These are phyloP conservation scores for Forficula auricularia DNA, from an alignment of 1,140 invertebrate species.

Conservation along the genomic window DNA sequence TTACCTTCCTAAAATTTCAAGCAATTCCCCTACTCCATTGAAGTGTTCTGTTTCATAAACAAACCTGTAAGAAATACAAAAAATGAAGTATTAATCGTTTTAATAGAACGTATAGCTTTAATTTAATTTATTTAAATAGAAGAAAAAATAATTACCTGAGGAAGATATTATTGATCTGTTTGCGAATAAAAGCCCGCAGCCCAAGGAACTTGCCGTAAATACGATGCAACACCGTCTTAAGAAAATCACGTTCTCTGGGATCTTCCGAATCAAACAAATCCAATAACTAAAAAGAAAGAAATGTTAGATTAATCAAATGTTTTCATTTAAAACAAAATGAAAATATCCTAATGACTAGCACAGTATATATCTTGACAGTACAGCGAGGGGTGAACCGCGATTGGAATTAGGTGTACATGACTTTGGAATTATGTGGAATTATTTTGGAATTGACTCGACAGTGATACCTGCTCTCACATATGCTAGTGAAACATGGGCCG, in stretches of 20 bases:
- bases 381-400: too few species aligned
- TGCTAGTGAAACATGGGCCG: too few species aligned
- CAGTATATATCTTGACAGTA: too few species aligned
- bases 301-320: too few species aligned
- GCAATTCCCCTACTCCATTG: slow-evolving; percentile 93
- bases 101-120: too few species aligned
- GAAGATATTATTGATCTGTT: slow-evolving; percentile 99
- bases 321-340: too few species aligned
- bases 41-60: slow-evolving; percentile 99
- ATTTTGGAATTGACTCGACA: too few species aligned
- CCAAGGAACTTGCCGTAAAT: slow-evolving; percentile 99
- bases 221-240: slow-evolving; percentile 97
- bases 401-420: too few species aligned
- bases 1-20: slow-evolving; percentile 92
- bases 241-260: slow-evolving; percentile 93
- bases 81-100: too few species aligned
- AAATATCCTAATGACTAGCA: too few species aligned
- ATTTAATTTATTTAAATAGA: not conserved
- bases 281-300: slow-evolving; percentile 55
- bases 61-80: slow-evolving; percentile 50
- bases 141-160: slow-evolving; percentile 34
- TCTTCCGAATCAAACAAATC: slow-evolving; percentile 99
- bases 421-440: too few species aligned
- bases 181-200: slow-evolving; percentile 93
- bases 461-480: too few species aligned